A percentile compares a stretch with the other conserved stretches of the same genome.
phyloP scores from a whole-genome alignment of 2,113 vertebrate genomes.

The Cygnus atratus region DNA sequence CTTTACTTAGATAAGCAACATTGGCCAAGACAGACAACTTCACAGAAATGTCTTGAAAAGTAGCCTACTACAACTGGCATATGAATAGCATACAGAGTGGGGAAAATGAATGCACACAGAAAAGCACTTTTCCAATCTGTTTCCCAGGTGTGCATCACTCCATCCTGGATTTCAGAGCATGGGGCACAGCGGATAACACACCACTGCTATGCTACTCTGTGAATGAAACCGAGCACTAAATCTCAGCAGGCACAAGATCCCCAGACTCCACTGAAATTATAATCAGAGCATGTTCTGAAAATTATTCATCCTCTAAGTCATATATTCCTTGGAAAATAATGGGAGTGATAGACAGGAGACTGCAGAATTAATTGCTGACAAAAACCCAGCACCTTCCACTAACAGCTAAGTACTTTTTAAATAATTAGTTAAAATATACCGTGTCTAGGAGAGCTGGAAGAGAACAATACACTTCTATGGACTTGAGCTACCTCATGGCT shows the following conservation, averaged over 20 bases:
- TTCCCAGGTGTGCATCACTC: not conserved
- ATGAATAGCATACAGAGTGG: not conserved
- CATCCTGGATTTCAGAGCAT: not conserved
- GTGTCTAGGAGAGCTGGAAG: not conserved
- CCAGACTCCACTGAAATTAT: not conserved
- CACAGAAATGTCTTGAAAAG: not conserved
- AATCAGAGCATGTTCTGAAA: not conserved
- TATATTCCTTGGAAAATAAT: not conserved
- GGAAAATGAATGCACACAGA: not conserved
- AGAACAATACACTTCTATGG: not conserved
- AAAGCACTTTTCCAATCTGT: not conserved
- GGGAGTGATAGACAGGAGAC: not conserved
- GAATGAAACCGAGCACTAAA: not conserved
- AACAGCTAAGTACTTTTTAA: not conserved
- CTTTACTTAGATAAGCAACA: not conserved
- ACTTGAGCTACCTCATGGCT: not conserved
- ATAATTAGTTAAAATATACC: not conserved
- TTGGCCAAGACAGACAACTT: not conserved
- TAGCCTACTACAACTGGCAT: not conserved
- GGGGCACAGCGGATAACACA: not conserved
- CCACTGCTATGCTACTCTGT: not conserved
- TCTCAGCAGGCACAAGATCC: not conserved
- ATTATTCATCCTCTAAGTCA: not conserved
- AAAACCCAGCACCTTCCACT: not conserved
- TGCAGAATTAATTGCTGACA: not conserved